Conservation (phyloP, 2,113 vertebrate species). For the Butastur rufipennis region DNA sequence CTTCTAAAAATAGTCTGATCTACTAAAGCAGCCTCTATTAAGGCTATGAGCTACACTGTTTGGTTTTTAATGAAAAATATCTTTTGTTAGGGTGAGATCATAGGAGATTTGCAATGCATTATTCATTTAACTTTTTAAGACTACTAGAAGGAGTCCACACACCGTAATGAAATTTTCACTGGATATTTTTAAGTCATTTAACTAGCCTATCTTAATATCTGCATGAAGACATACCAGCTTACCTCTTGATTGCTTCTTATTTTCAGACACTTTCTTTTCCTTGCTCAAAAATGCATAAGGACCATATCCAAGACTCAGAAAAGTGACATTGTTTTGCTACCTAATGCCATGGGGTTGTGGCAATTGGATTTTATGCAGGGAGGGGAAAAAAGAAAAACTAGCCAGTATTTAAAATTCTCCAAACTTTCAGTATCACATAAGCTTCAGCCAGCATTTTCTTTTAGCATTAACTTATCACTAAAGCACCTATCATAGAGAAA, state of each 20-base stretch:
- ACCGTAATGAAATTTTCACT: background rate
- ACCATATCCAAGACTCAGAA: background rate
- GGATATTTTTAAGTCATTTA: background rate
- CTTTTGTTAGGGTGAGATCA: background rate
- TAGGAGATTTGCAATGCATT: background rate
- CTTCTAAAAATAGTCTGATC: background rate
- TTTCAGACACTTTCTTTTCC: background rate
- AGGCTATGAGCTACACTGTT: background rate
- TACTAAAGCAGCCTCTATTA: background rate
- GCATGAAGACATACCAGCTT: background rate
- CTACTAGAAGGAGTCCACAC: background rate
- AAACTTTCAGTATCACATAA: background rate
- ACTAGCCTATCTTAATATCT: background rate
- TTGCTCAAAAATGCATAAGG: background rate
- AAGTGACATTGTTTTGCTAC: background rate
- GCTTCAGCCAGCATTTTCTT: background rate
- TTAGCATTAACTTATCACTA: background rate
- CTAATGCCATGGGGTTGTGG: background rate
- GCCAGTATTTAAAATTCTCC: background rate
- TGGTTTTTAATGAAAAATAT: background rate
- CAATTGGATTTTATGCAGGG: background rate
- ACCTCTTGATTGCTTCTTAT: background rate
- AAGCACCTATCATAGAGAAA: background rate
- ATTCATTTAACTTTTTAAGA: background rate
- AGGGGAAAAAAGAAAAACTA: background rate